A percentile compares a stretch with the other conserved stretches of the same genome.
Conservation (phyloP, 2,888 invertebrate species). For the Podabrus alpinus region DNA sequence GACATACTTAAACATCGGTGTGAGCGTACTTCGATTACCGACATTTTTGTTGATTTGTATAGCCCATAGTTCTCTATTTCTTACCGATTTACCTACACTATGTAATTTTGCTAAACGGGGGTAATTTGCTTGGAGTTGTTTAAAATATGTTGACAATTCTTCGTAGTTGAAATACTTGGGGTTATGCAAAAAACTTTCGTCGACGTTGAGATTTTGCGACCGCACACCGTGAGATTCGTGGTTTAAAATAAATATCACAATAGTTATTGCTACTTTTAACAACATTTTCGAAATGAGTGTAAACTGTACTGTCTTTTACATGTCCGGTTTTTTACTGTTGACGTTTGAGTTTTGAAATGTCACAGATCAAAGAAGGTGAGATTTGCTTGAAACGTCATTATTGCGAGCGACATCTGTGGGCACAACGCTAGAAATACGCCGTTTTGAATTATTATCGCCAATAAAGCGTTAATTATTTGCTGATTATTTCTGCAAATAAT, state of each 20-base stretch:
- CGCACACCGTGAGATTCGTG: constrained; percentile 16
- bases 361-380: neutral
- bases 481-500: neutral
- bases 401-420: neutral
- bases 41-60: constrained; percentile 80
- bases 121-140: constrained; percentile 65
- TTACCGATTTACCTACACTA: constrained; percentile 82
- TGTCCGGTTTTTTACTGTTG: neutral
- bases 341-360: neutral
- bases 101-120: constrained; percentile 73
- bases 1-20: constrained; percentile 92
- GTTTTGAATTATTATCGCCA: neutral
- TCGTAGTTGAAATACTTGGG: constrained; percentile 73
- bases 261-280: constrained; percentile 25
- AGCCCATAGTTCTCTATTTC: constrained; percentile 79
- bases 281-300: constrained; percentile 4
- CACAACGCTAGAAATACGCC: neutral
- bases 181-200: constrained; percentile 62
- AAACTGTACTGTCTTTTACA: neutral
- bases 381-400: neutral
- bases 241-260: constrained; percentile 27
- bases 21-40: constrained; percentile 59
- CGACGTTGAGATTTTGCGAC: constrained; percentile 36
- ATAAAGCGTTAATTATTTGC: neutral
- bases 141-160: constrained; percentile 68